Base-by-base conservation (phyloP, 92 coral and sea anemone species). In the Isaurus tuberculatus region DNA sequence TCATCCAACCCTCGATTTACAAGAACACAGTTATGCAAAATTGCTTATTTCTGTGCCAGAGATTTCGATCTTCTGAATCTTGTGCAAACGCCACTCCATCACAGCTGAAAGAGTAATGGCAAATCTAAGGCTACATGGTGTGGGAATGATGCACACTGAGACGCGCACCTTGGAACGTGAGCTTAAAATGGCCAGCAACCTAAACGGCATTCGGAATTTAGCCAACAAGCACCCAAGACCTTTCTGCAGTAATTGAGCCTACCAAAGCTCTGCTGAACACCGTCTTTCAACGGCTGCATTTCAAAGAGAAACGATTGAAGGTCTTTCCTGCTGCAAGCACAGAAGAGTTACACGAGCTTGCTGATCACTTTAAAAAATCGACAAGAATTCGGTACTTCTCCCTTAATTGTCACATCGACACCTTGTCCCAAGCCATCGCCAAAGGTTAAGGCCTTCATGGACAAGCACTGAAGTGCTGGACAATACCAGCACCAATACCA, bases 221-320 rank as follows among this genome's bases (percentile, higher is more conserved):
- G 84, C 92, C 32, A 79, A 84, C 43, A 70, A 81, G 23, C 26
- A 61, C 55, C 79, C 81, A 77, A 85, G 86, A 75, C 49, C 83
- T 89, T 31, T 30, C 68, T 70, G 92, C 79, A 72, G 70, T 75
- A 60, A 67, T 89, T 42, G 44, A 89, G 74, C 86, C 84, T 65
- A 43, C 85, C 85, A 89, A 89, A 74, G 73, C 49, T 70, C 92
- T 89, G 22, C 70, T 88, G 60, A 44, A 69, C 81, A 84, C 75
- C 48, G 81, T 84, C 79, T 88, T 88, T 77, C 49, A 71, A 70
- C 65, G 92, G 40, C 86, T 80, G 26, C 85, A 84, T 71, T 79
- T 84, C 51, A 86, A 86, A 55, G 85, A 34, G 64, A 79, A 64
- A 75, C 75, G 73, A 6, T 86, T 79, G 63, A 30, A 81, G 30